Base-by-base conservation (phyloP, 2,888 invertebrate species). In the Sisyra terminalis region DNA sequence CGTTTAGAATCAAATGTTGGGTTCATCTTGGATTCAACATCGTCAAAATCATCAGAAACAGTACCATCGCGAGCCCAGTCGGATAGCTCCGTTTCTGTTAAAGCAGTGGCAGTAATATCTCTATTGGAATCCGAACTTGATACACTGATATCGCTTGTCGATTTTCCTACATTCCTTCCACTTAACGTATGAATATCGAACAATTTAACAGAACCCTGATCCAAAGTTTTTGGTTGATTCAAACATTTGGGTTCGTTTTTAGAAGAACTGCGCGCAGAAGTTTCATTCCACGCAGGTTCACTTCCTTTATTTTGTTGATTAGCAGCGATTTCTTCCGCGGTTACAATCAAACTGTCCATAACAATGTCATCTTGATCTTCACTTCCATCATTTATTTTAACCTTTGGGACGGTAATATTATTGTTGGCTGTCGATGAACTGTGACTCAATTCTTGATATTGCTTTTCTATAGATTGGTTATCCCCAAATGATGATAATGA, bases 31-130 rank as follows among this genome's bases (percentile, higher is more conserved):
- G 73, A 71, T 45, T 76, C 76, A 39, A 71, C 69, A 48, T 77
- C 76, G 32, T 74, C 73, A 44, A 83, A 71, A 55, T 84, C 83
- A 51, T 85, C 85, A 1, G 83, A 74, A 2, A 78, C 80, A 32
- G 74, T 77, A 49, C 78, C 82, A 53, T 88, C 87, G 3, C 81
- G 73, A 0, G 85, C 86, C 88, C 87, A 88, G 57, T 89, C 88
- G 0, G 86, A 87, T n/a, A 87, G 64, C 55, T 88, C 88, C 0
- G 87, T 87, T 59, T 88, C 88, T 0, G 87, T 86, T 9, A 86
- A 64, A 2, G 76, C 82, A 1, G 80, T 73, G 0, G 79, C 79
- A 0, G 77, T 78, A 2, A 70, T 68, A 50, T 83, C 82, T 2
- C 75, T 74, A 42, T 77, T 73, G 0, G 82, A 81, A 49, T 79